Conservation (phyloP, 2,888 invertebrate genomes). For the Spialia ferax region DNA sequence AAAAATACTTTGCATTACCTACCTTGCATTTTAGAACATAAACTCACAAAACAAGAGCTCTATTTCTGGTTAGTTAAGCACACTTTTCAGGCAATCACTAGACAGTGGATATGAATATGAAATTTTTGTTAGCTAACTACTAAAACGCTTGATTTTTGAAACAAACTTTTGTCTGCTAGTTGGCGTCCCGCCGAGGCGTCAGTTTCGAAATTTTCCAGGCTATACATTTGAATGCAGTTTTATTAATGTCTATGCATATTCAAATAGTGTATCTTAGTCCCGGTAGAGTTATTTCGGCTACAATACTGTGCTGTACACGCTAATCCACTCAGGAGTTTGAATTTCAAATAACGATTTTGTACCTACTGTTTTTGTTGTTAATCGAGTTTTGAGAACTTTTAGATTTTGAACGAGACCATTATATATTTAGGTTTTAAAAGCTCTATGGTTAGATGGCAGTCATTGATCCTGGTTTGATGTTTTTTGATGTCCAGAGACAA, state of each 20-base stretch:
- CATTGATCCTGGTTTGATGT: too few relatives aligned
- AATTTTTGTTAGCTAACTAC: conserved; percentile 70
- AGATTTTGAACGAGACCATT: not conserved
- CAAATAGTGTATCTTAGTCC: conserved; percentile 65
- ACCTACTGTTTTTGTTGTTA: not conserved
- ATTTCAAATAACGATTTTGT: conserved; percentile 3
- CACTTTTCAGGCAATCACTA: conserved; percentile 31
- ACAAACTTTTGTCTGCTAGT: conserved; percentile 64
- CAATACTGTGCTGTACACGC: conserved; percentile 43
- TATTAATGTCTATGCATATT: conserved; percentile 75
- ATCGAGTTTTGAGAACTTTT: not conserved
- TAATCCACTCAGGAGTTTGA: conserved; percentile 44
- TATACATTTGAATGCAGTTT: conserved; percentile 64
- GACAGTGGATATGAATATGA: conserved; percentile 58
- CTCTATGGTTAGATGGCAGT: too few relatives aligned
- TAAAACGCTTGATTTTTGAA: conserved; percentile 72
- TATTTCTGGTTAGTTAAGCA: not conserved
- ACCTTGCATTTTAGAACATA: conserved; percentile 4
- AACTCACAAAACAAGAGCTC: not conserved
- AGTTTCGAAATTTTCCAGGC: conserved; percentile 55
- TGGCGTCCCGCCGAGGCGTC: conserved; percentile 63
- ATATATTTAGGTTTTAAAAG: too few relatives aligned
- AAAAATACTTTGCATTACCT: too few relatives aligned
- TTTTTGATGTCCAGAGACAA: too few relatives aligned
- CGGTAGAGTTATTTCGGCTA: conserved; percentile 51